A percentile compares a stretch with the other conserved stretches of the same genome.
Evolutionary conservation across 2,888 invertebrate genomes (phyloP).

Genomic region (Lasioglossum pauxillum): DNA sequence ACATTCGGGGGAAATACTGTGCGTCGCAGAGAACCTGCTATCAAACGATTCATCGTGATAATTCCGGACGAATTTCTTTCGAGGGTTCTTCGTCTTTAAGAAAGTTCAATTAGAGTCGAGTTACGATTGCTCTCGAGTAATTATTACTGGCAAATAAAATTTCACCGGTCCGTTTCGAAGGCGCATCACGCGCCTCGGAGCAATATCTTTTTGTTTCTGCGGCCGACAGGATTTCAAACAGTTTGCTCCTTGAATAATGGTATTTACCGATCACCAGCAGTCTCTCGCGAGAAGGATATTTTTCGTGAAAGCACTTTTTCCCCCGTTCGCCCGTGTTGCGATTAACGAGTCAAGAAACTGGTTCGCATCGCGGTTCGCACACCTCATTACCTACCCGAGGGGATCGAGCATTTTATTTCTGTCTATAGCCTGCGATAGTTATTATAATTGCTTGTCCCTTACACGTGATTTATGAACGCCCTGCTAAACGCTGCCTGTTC

Average conservation of each 20-base stretch:
- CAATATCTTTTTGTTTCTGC: slow-evolving; percentile 1
- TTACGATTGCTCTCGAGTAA: not conserved
- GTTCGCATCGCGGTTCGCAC: slow-evolving; percentile 76
- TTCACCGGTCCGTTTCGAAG: not conserved
- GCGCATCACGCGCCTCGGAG: not conserved
- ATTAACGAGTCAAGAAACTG: slow-evolving; percentile 72
- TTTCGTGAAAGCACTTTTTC: slow-evolving; percentile 56
- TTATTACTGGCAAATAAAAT: not conserved
- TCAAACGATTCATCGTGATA: not conserved
- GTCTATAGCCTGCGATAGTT: slow-evolving; percentile 78
- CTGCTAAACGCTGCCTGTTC: slow-evolving; percentile 77
- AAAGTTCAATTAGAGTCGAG: not conserved
- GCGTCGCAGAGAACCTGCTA: not conserved
- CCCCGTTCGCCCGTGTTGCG: slow-evolving; percentile 50
- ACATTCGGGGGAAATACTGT: no score
- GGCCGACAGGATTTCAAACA: not conserved
- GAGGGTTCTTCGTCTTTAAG: no score
- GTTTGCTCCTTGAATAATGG: slow-evolving; percentile 11
- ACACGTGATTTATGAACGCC: slow-evolving; percentile 79
- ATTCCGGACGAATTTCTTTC: not conserved
- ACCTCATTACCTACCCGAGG: slow-evolving; percentile 79
- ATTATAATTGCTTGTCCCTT: slow-evolving; percentile 83
- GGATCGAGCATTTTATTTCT: slow-evolving; percentile 80
- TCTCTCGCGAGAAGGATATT: slow-evolving; percentile 38
- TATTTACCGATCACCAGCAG: slow-evolving; percentile 32